These are phyloP conservation scores for Ictalurus furcatus DNA, from an alignment of 2,113 vertebrate genomes.

Conservation along the genomic window DNA sequence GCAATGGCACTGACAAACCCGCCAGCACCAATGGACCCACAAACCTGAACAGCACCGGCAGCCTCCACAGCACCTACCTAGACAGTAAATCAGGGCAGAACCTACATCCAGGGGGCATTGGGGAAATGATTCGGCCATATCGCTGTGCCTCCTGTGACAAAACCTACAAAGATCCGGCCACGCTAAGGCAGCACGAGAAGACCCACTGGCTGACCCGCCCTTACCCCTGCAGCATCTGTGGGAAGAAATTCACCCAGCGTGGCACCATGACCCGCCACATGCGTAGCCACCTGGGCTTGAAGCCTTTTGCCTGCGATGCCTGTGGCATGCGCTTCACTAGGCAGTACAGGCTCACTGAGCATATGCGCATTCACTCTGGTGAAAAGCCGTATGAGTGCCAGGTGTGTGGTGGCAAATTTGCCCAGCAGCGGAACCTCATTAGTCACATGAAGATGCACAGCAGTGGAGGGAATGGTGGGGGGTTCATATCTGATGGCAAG, in stretches of 20 bases:
- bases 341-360: constrained; percentile 97
- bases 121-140: constrained; percentile 90
- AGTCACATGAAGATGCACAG: constrained; percentile 99
- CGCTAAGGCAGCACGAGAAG: constrained; percentile 96
- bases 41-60: constrained; percentile 55
- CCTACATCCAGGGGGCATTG: constrained; percentile 69
- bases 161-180: constrained; percentile 98
- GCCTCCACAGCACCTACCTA: constrained; percentile 73
- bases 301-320: constrained; percentile 96
- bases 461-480: constrained; percentile 72
- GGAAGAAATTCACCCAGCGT: constrained; percentile 99
- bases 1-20: constrained; percentile 60
- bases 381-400: constrained; percentile 99
- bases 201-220: constrained; percentile 98
- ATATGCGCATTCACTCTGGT: constrained; percentile 99
- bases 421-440: constrained; percentile 99
- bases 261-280: constrained; percentile 99
- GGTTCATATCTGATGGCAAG: constrained; percentile 79
- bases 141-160: constrained; percentile 94
- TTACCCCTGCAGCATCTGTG: constrained; percentile 98
- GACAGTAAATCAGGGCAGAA: constrained; percentile 79
- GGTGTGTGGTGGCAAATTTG: constrained; percentile 98
- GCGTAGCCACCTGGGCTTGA: constrained; percentile 97
- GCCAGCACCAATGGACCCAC: constrained; percentile 62
- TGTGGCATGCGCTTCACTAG: constrained; percentile 99